Percentiles rank a stretch among this genome's conserved stretches.
Conservation (phyloP, 2,888 invertebrate genomes). For the Abscondita cerata region DNA sequence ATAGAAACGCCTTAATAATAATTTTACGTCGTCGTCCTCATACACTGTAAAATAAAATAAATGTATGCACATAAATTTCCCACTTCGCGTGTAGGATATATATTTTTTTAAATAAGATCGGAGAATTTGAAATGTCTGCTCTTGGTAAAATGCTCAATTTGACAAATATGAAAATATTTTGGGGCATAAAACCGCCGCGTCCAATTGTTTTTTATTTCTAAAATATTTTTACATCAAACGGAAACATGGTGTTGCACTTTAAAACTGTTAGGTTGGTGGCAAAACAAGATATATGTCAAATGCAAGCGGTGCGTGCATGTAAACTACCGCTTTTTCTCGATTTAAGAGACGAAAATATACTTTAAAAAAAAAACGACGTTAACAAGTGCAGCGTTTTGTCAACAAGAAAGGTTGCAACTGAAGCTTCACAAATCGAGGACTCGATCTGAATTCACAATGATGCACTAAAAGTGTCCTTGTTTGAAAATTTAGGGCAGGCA, state of each 20-base stretch:
- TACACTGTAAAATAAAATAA: conserved; percentile 26
- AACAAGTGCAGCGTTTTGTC: conserved; percentile 1
- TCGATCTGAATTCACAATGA: conserved; percentile 9
- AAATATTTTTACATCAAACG: conserved; percentile 39
- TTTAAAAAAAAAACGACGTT: background rate
- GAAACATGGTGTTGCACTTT: conserved; percentile 43
- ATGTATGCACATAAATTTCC: conserved; percentile 41
- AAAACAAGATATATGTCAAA: conserved; percentile 2
- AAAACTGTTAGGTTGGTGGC: conserved; percentile 20
- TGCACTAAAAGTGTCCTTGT: conserved; percentile 5
- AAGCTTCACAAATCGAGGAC: conserved; percentile 10
- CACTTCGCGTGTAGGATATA: conserved; percentile 26
- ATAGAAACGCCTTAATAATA: conserved; percentile 27
- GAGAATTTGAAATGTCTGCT: conserved; percentile 30
- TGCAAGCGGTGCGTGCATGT: background rate
- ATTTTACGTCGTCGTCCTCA: conserved; percentile 20
- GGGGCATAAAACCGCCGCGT: background rate
- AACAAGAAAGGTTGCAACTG: conserved; percentile 8
- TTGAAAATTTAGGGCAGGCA: conserved; percentile 1
- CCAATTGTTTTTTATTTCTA: conserved; percentile 13
- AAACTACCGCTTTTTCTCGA: background rate
- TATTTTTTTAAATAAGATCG: conserved; percentile 35
- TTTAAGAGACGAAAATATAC: background rate
- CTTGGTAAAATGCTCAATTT: conserved; percentile 38
- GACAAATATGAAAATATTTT: conserved; percentile 39